Evolutionary conservation across 2,888 invertebrate species (phyloP).

Genomic region (Hylaea fasciaria): DNA sequence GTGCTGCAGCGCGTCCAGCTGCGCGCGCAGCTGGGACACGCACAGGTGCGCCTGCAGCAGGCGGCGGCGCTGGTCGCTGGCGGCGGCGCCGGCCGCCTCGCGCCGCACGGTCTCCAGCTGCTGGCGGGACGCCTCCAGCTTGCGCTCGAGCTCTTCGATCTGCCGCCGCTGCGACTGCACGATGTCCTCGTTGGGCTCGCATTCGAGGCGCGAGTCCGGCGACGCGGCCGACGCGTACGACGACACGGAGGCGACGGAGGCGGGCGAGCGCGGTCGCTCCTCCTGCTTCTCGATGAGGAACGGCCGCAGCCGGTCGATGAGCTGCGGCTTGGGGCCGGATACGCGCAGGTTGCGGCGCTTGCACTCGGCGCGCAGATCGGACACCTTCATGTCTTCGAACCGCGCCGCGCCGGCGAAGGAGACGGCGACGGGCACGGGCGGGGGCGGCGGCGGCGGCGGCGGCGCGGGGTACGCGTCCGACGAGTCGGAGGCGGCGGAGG

Average conservation of each 20-base stretch:
- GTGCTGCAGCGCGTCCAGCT: constrained; percentile 86
- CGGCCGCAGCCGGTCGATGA: constrained; percentile 95
- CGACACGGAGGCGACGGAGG: constrained; percentile 62
- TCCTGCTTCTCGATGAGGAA: constrained; percentile 84
- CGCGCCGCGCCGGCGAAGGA: constrained; percentile 83
- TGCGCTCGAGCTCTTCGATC: constrained; percentile 94
- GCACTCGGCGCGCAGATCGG: constrained; percentile 96
- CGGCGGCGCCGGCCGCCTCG: constrained; percentile 82
- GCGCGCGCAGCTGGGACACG: constrained; percentile 84
- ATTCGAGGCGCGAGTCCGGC: constrained; percentile 60
- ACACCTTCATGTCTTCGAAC: constrained; percentile 97
- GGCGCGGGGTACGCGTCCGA: constrained; percentile 72
- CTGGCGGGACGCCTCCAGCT: constrained; percentile 90
- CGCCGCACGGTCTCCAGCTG: constrained; percentile 89
- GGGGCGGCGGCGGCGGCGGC: constrained; percentile 83
- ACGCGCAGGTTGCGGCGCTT: constrained; percentile 97
- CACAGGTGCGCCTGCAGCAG: constrained; percentile 87
- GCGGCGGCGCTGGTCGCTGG: constrained; percentile 75
- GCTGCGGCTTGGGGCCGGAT: constrained; percentile 97
- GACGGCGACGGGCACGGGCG: constrained; percentile 77
- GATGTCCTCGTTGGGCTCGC: constrained; percentile 87
- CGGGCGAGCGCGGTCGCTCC: constrained; percentile 76
- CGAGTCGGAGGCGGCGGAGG: constrained; percentile 71
- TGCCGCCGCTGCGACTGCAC: constrained; percentile 92
- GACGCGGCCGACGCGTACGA: constrained; percentile 65